Evolutionary conservation across 2,113 vertebrate genomes (phyloP).

Genomic region (Poeciliopsis occidentalis): DNA sequence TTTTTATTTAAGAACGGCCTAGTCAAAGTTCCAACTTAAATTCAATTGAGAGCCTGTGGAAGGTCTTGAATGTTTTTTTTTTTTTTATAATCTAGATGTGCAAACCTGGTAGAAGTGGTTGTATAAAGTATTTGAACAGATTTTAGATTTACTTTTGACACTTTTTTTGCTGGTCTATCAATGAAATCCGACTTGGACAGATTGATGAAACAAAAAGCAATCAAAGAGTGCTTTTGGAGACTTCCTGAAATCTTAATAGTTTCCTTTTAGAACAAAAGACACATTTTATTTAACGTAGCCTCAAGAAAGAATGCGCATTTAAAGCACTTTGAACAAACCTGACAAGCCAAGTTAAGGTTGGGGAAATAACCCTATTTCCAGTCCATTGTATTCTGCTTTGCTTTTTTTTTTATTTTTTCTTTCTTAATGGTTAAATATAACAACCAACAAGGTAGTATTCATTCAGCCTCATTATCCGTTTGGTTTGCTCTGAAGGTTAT

Average conservation of each 20-base stretch:
- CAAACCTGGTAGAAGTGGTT: no score
- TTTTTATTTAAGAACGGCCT: no score
- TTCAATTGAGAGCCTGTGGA: no score
- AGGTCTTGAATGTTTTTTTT: no score
- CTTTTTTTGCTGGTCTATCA: no score
- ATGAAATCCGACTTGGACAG: no score
- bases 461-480: slow-evolving; percentile 35
- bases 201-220: not conserved
- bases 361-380: slow-evolving; percentile 20
- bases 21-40: no score
- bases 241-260: slow-evolving; percentile 23
- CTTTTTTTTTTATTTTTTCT: slow-evolving; percentile 18
- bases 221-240: not conserved
- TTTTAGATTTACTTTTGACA: no score
- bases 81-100: no score
- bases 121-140: no score
- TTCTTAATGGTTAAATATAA: slow-evolving; percentile 21
- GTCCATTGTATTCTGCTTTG: slow-evolving; percentile 29
- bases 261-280: slow-evolving; percentile 13
- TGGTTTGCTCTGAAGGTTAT: slow-evolving; percentile 17
- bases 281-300: slow-evolving; percentile 5
- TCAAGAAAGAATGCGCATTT: slow-evolving; percentile 20
- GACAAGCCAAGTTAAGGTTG: slow-evolving; percentile 37
- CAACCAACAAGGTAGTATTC: slow-evolving; percentile 36
- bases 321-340: slow-evolving; percentile 35